Evolutionary conservation across 92 coral and sea anemone genomes (phyloP).

Genomic region (Umimayanthus kanabou): DNA sequence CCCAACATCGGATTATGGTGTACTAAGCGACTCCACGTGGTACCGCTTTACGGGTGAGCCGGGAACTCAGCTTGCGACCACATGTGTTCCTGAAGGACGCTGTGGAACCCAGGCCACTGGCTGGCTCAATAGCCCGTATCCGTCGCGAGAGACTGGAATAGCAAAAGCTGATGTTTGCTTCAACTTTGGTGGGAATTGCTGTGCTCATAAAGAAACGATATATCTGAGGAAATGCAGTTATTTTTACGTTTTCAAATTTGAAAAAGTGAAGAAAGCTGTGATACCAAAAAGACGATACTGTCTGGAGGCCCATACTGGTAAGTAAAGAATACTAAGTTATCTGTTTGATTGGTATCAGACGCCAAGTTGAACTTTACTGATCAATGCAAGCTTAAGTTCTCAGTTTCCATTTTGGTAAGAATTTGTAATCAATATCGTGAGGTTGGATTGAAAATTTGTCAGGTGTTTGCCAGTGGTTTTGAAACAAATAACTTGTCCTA

Average conservation of each 20-base stretch:
- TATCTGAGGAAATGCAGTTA: constrained; percentile 8
- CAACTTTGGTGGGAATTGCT: constrained; percentile 24
- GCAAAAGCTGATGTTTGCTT: constrained; percentile 22
- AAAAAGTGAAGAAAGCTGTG: background rate
- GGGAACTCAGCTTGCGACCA: constrained; percentile 6
- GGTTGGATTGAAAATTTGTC: too few species aligned
- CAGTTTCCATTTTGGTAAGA: too few species aligned
- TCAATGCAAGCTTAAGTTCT: too few species aligned
- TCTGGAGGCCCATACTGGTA: background rate
- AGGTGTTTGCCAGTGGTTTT: too few species aligned
- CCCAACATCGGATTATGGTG: constrained; percentile 11
- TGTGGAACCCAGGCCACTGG: constrained; percentile 36
- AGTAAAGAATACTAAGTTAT: background rate
- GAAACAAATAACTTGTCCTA: too few species aligned
- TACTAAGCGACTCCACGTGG: background rate
- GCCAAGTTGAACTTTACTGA: too few species aligned
- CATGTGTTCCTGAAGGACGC: constrained; percentile 18
- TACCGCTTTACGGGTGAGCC: constrained; percentile 14
- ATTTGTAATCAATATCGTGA: too few species aligned
- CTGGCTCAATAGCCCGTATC: constrained; percentile 24
- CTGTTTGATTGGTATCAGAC: too few species aligned
- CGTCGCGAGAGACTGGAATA: constrained; percentile 26
- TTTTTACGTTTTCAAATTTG: constrained; percentile 11
- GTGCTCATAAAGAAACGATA: constrained; percentile 1
- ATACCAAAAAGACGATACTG: constrained; percentile 10